phyloP scores from a whole-genome alignment of 1,140 invertebrate genomes.

The Trichoplusia ni region DNA sequence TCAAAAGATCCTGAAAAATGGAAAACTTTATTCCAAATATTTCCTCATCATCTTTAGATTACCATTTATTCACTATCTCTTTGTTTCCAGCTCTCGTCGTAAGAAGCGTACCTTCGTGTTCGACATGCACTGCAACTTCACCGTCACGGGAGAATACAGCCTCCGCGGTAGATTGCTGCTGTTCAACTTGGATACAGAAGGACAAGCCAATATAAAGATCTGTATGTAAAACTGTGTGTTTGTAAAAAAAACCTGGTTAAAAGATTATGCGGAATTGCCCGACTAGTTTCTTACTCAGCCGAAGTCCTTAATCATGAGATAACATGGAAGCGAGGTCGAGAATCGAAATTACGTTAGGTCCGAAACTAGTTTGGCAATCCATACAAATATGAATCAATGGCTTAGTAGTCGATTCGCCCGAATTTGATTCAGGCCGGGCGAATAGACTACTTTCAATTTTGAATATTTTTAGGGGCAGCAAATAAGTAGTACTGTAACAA shows the following conservation, averaged over 20 bases:
- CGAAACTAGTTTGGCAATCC: too few species aligned
- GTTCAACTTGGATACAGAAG: conserved; percentile 73
- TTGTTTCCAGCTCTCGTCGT: conserved; percentile 53
- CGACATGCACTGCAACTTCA: conserved; percentile 75
- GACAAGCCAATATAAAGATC: conserved; percentile 71
- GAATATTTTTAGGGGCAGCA: too few species aligned
- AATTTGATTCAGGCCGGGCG: too few species aligned
- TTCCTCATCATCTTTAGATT: background rate
- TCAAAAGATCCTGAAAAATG: too few species aligned
- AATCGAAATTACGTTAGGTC: too few species aligned
- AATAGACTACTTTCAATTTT: too few species aligned
- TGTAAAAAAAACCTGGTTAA: background rate
- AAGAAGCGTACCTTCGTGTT: conserved; percentile 66
- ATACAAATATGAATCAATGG: too few species aligned
- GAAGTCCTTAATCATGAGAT: conserved; percentile 1
- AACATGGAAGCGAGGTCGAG: too few species aligned
- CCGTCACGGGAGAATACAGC: conserved; percentile 69
- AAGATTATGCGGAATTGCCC: background rate
- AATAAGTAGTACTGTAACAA: too few species aligned
- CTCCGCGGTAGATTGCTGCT: conserved; percentile 65
- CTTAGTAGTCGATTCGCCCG: too few species aligned
- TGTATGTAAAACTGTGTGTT: conserved; percentile 48
- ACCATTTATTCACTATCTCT: background rate
- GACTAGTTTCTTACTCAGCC: background rate
- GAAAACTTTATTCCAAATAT: too few species aligned